Percentiles rank a stretch among this genome's conserved stretches.
Evolutionary conservation across 2,113 vertebrate species (phyloP).

Genomic region (Notechis scutatus): DNA sequence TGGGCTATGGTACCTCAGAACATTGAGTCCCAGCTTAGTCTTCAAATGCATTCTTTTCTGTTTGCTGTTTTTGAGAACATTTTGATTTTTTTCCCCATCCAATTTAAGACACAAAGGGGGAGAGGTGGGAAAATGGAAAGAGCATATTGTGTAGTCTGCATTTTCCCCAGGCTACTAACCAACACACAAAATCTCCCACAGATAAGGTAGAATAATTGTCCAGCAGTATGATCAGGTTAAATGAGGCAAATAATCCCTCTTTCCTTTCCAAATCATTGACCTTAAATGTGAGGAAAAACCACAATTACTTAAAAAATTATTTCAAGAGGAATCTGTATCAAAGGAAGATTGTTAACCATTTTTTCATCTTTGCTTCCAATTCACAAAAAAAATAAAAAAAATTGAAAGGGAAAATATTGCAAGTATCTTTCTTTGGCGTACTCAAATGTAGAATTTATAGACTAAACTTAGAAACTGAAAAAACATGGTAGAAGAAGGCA

Average conservation of each 20-base stretch:
- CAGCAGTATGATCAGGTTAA: background rate
- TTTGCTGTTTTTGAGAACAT: background rate
- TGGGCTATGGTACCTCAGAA: background rate
- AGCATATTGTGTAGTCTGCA: background rate
- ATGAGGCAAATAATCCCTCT: background rate
- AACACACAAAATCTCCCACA: background rate
- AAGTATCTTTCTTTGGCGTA: background rate
- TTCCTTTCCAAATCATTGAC: background rate
- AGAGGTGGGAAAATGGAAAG: background rate
- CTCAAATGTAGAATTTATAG: background rate
- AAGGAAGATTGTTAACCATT: background rate
- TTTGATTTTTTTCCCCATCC: background rate
- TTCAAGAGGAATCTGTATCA: background rate
- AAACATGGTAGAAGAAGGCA: background rate
- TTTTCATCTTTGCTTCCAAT: background rate
- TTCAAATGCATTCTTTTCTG: background rate
- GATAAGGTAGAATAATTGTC: constrained; percentile 10
- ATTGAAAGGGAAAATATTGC: background rate
- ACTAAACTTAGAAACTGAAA: background rate
- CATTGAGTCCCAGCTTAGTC: background rate
- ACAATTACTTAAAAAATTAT: background rate
- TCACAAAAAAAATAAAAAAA: background rate
- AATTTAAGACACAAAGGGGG: background rate
- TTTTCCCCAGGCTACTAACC: background rate
- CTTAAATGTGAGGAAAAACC: background rate